Percentiles rank a stretch among this genome's conserved stretches.
phyloP scores from a whole-genome alignment of 2,797 vertebrate species.

The Limosa lapponica region DNA sequence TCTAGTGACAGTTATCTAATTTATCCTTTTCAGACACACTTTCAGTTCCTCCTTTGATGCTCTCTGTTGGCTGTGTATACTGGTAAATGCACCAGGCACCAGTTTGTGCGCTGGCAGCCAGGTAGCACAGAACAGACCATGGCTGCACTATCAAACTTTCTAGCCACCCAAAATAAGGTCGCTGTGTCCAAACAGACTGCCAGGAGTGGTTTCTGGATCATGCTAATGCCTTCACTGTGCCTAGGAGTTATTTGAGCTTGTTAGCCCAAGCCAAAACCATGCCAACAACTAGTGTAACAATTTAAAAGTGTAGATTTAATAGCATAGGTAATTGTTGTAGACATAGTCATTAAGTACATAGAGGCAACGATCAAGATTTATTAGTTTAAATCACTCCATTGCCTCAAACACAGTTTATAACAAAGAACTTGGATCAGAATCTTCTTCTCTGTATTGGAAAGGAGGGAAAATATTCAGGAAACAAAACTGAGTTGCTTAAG shows the following conservation, averaged over 20 bases:
- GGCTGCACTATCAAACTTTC: background rate
- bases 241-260: background rate
- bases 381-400: background rate
- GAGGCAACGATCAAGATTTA: conserved; percentile 7
- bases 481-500: background rate
- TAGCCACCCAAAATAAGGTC: background rate
- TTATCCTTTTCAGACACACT: background rate
- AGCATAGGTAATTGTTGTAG: conserved; percentile 13
- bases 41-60: background rate
- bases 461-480: background rate
- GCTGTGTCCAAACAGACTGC: background rate
- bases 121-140: background rate
- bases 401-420: background rate
- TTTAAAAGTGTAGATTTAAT: conserved; percentile 31
- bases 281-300: background rate
- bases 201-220: background rate
- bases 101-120: background rate
- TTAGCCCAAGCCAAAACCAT: background rate
- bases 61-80: background rate
- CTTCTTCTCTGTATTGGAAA: background rate
- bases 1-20: background rate
- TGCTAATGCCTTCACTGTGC: background rate
- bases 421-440: background rate
- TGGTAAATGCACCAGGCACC: background rate
- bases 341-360: background rate